Evolutionary conservation across 2,113 vertebrate species (phyloP).

Genomic region (Nothocercus nigrocapillus): DNA sequence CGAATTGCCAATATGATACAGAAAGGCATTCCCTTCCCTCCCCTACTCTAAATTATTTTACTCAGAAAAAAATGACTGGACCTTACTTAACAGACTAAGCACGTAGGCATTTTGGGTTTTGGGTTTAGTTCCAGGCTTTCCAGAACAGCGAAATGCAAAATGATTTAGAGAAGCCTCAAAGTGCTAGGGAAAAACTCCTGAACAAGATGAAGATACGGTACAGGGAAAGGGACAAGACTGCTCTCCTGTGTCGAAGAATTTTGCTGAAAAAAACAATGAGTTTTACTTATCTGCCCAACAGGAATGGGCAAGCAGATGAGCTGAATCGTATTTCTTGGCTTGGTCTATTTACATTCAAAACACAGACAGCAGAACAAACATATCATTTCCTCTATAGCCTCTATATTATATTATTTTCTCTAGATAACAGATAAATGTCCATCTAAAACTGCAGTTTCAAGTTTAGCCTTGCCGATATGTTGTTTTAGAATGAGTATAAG

Average conservation of each 20-base stretch:
- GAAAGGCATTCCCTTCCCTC: neutral
- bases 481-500: neutral
- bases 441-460: neutral
- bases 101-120: neutral
- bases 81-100: neutral
- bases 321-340: neutral
- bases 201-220: neutral
- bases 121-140: neutral
- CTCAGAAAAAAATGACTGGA: neutral
- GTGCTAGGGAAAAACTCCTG: neutral
- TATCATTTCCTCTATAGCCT: neutral
- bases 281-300: neutral
- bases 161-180: neutral
- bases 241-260: neutral
- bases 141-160: neutral
- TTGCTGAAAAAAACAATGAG: neutral
- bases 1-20: neutral
- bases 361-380: neutral
- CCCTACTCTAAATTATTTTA: neutral
- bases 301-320: neutral
- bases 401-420: neutral
- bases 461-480: neutral
- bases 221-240: neutral
- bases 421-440: neutral
- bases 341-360: neutral